A percentile compares a stretch with the other conserved stretches of the same genome.
These are phyloP conservation scores for Lagorchestes hirsutus DNA, from an alignment of 2,797 vertebrate species.

Conservation along the genomic window DNA sequence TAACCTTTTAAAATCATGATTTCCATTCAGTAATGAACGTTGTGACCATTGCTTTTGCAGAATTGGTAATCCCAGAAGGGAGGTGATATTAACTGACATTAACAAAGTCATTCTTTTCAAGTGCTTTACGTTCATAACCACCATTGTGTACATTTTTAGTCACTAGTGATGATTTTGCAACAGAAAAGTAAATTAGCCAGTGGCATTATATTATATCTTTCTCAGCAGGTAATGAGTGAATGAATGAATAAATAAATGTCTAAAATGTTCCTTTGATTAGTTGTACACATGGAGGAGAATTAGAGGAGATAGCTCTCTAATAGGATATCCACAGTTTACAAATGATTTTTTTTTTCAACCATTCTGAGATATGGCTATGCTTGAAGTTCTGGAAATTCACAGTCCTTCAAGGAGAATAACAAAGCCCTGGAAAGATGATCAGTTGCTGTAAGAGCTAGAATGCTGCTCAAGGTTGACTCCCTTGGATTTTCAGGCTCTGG, in stretches of 20 bases:
- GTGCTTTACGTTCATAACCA: not conserved
- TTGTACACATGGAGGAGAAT: not conserved
- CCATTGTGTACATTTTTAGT: not conserved
- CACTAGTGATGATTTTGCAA: not conserved
- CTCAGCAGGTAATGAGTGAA: not conserved
- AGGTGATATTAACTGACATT: not conserved
- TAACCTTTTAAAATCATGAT: not conserved
- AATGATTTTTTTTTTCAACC: not conserved
- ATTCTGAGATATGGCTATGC: not conserved
- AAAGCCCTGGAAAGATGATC: not conserved
- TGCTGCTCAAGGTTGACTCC: not conserved
- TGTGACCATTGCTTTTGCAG: not conserved
- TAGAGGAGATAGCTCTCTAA: not conserved
- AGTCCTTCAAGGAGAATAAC: not conserved
- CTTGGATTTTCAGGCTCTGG: not conserved
- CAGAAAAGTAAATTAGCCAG: not conserved
- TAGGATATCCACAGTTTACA: not conserved
- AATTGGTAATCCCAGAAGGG: not conserved
- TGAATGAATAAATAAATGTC: not conserved
- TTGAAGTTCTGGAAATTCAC: not conserved
- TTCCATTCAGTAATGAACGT: not conserved
- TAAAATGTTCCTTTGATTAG: not conserved
- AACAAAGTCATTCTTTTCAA: not conserved
- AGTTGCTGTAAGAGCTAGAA: not conserved
- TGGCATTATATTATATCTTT: not conserved